A percentile compares a stretch with the other conserved stretches of the same genome.
Conservation (phyloP, 35 echinoderm and acorn worm species). For the Anneissia japonica region DNA sequence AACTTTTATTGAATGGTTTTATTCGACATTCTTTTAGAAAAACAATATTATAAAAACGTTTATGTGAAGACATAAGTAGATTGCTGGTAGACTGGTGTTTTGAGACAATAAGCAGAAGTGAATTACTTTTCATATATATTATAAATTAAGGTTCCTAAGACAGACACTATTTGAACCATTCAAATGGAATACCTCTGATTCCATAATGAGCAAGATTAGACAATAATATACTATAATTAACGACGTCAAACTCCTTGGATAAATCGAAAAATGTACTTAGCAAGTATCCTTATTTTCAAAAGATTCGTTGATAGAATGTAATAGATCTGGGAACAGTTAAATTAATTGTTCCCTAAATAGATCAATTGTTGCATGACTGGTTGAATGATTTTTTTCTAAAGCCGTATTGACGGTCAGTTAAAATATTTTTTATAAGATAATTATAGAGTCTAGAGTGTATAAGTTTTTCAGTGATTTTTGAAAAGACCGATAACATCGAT, state of each 20-base stretch:
- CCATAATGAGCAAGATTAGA: too few species aligned
- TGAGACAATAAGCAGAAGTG: too few species aligned
- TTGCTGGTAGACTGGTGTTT: too few species aligned
- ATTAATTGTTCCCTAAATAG: too few species aligned
- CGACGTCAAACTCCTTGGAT: neutral
- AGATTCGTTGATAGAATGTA: neutral
- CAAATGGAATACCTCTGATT: too few species aligned
- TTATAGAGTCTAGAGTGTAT: neutral
- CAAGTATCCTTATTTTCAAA: neutral
- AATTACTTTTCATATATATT: too few species aligned
- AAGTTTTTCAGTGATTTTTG: neutral
- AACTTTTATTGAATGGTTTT: neutral
- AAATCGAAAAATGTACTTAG: neutral
- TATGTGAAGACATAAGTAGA: neutral
- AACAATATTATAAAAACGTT: neutral
- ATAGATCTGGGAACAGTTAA: too few species aligned
- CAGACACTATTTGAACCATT: too few species aligned
- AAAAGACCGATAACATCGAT: neutral
- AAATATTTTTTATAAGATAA: neutral
- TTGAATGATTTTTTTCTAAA: slow-evolving; percentile 2
- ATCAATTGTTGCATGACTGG: neutral
- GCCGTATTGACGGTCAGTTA: neutral
- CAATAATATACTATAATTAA: neutral
- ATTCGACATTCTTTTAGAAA: neutral
- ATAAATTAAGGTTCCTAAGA: too few species aligned